Conservation (phyloP, 2,888 invertebrate species). For the Strigamia maritima region DNA sequence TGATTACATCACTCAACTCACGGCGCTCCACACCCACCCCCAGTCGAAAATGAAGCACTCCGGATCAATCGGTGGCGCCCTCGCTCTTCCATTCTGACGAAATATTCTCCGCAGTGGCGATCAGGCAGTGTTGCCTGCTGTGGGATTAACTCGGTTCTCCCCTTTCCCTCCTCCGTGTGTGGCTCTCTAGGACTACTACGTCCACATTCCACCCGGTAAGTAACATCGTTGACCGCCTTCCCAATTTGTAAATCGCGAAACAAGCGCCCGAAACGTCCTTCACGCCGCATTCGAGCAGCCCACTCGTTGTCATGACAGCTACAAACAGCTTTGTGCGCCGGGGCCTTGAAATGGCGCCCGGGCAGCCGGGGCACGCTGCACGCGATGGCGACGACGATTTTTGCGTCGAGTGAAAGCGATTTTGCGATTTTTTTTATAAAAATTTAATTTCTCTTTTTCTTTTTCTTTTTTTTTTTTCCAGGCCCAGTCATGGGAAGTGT, state of each 20-base stretch:
- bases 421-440: not conserved
- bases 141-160: conserved; percentile 25
- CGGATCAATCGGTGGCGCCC: conserved; percentile 21
- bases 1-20: not conserved
- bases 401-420: not conserved
- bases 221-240: not conserved
- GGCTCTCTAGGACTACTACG: not conserved
- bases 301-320: conserved; percentile 1
- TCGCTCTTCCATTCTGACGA: not conserved
- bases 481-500: conserved; percentile 18
- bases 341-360: conserved; percentile 27
- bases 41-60: not conserved
- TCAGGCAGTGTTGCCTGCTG: conserved; percentile 29
- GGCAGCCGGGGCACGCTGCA: not conserved
- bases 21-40: not conserved
- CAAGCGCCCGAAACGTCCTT: not conserved
- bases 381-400: not conserved
- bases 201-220: not conserved
- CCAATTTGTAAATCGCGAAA: not conserved
- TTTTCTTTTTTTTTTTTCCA: not conserved
- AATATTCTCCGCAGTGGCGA: conserved; percentile 20
- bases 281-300: not conserved
- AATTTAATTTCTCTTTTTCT: not conserved
- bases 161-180: conserved; percentile 9
- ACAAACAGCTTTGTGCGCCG: not conserved